A percentile compares a stretch with the other conserved stretches of the same genome.
phyloP scores from a whole-genome alignment of 2,797 vertebrate genomes.

The Gorsachius magnificus region DNA sequence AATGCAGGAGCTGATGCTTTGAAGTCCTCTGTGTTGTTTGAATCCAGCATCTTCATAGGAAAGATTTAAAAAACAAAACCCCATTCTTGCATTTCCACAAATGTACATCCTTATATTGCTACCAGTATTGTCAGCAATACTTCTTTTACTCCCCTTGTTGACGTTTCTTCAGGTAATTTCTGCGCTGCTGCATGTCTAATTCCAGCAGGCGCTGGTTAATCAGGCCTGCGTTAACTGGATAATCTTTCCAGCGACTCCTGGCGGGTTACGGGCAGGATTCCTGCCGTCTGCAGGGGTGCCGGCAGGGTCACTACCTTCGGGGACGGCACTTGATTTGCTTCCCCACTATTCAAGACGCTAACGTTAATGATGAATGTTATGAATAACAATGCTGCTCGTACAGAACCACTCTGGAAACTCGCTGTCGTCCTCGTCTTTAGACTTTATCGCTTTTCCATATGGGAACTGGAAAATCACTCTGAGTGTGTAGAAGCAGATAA shows the following conservation, averaged over 20 bases:
- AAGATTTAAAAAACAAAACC: accelerated
- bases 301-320: background rate
- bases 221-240: background rate
- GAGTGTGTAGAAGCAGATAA: conserved; percentile 81
- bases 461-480: conserved; percentile 74
- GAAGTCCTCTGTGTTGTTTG: background rate
- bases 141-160: background rate
- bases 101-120: accelerated
- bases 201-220: background rate
- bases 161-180: background rate
- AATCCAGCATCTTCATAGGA: background rate
- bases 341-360: background rate
- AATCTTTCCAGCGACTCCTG: background rate
- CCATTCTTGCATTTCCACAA: background rate
- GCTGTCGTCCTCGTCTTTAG: conserved; percentile 59
- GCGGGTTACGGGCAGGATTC: background rate
- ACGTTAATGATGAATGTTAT: background rate
- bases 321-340: background rate
- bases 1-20: background rate
- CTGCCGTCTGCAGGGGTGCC: background rate
- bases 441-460: conserved; percentile 69
- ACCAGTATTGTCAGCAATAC: background rate
- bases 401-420: conserved; percentile 69
- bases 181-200: background rate
- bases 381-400: background rate